Percentiles rank a stretch among this genome's conserved stretches.
Evolutionary conservation across 2,888 invertebrate genomes (phyloP).

Genomic region (Melanophora roralis): DNA sequence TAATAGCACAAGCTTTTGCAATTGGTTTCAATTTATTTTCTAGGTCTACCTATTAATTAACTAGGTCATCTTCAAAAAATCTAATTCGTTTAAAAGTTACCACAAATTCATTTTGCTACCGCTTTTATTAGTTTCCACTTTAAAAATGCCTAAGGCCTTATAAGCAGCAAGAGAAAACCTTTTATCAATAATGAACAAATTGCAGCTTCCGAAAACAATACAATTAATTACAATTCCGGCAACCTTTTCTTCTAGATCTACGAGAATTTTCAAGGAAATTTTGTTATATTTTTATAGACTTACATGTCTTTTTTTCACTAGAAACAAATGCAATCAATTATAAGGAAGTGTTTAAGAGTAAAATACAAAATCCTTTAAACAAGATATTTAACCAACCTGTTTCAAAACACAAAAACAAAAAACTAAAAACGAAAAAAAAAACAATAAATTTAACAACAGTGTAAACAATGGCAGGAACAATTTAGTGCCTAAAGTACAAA

Average conservation of each 20-base stretch:
- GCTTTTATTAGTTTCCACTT: too few species aligned
- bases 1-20: too few species aligned
- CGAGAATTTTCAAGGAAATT: not conserved
- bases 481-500: slow-evolving; percentile 34
- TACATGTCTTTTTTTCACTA: not conserved
- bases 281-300: not conserved
- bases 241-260: not conserved
- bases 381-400: too few species aligned
- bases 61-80: too few species aligned
- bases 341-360: not conserved
- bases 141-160: too few species aligned
- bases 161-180: too few species aligned
- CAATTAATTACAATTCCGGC: not conserved
- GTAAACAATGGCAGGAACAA: slow-evolving; percentile 39
- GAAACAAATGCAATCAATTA: not conserved
- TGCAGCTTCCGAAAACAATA: not conserved
- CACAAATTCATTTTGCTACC: too few species aligned
- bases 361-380: not conserved
- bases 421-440: too few species aligned
- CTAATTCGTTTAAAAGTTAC: too few species aligned
- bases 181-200: not conserved
- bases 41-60: too few species aligned
- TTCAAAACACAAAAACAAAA: too few species aligned
- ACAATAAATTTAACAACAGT: slow-evolving; percentile 25
- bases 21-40: too few species aligned